Percentiles rank a stretch among this genome's conserved stretches.
phyloP scores from a whole-genome alignment of 1,140 invertebrate genomes.

The Papilio glaucus region DNA sequence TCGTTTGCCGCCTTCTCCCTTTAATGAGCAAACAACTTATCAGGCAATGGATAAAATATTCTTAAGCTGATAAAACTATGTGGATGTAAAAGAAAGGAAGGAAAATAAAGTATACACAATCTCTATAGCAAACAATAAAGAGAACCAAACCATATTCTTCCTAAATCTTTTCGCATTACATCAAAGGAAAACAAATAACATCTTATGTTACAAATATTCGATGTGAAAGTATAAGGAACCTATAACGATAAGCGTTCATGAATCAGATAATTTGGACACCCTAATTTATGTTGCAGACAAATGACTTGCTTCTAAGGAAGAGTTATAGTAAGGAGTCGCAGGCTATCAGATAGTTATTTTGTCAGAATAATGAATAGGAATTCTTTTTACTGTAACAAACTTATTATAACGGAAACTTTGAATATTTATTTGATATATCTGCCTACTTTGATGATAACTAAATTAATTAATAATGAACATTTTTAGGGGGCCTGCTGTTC shows the following conservation, averaged over 20 bases:
- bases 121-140: not conserved
- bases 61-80: no score
- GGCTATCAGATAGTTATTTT: conserved; percentile 19
- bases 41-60: no score
- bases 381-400: not conserved
- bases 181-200: conserved; percentile 22
- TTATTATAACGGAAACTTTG: not conserved
- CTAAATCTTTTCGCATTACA: not conserved
- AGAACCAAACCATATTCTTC: not conserved
- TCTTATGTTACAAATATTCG: not conserved
- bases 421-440: not conserved
- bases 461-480: no score
- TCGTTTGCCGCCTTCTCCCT: no score
- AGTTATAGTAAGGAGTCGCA: conserved; percentile 3
- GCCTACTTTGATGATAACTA: no score
- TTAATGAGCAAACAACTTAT: no score
- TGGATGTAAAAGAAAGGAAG: not conserved
- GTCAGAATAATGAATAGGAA: conserved; percentile 16
- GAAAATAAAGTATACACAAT: not conserved
- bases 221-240: conserved; percentile 16
- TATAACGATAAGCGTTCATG: conserved; percentile 26
- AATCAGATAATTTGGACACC: conserved; percentile 37
- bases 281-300: conserved; percentile 34
- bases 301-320: conserved; percentile 25
- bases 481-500: no score